Evolutionary conservation across 2,797 vertebrate genomes (phyloP).

Genomic region (Fringilla coelebs): DNA sequence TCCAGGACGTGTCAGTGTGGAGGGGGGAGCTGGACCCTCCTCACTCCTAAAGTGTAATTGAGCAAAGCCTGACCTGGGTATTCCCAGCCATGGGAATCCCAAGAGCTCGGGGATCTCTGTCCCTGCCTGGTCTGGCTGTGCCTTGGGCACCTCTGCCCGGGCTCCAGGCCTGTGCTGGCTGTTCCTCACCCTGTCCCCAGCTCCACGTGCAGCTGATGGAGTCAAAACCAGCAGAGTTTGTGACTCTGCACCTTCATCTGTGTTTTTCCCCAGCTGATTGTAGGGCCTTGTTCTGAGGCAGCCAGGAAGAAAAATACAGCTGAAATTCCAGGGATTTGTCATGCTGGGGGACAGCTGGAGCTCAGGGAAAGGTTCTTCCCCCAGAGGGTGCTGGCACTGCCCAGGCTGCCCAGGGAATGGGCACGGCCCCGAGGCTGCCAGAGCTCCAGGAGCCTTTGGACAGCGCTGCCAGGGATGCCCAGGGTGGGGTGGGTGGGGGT

Average conservation of each 20-base stretch:
- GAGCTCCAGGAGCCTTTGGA: background rate
- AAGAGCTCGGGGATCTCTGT: rapidly evolving
- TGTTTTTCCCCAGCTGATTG: background rate
- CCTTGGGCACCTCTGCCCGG: background rate
- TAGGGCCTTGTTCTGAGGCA: background rate
- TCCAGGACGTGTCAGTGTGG: background rate
- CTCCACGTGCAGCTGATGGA: background rate
- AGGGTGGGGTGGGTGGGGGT: background rate
- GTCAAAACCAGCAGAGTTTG: background rate
- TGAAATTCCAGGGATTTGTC: background rate
- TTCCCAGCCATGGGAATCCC: background rate
- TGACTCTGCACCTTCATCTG: background rate
- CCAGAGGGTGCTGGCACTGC: background rate
- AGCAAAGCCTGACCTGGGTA: background rate
- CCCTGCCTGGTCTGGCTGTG: too few relatives aligned
- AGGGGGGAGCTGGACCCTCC: background rate
- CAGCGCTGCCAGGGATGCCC: background rate
- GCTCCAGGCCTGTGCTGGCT: background rate
- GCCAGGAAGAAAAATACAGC: too few relatives aligned
- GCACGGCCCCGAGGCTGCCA: background rate
- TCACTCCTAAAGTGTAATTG: background rate
- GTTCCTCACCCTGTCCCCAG: background rate
- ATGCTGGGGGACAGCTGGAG: background rate
- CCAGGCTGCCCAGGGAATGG: background rate
- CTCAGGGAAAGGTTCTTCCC: background rate